A percentile compares a stretch with the other conserved stretches of the same genome.
These are phyloP conservation scores for Albula glossodonta DNA, from an alignment of 2,113 vertebrate genomes.

Conservation along the genomic window DNA sequence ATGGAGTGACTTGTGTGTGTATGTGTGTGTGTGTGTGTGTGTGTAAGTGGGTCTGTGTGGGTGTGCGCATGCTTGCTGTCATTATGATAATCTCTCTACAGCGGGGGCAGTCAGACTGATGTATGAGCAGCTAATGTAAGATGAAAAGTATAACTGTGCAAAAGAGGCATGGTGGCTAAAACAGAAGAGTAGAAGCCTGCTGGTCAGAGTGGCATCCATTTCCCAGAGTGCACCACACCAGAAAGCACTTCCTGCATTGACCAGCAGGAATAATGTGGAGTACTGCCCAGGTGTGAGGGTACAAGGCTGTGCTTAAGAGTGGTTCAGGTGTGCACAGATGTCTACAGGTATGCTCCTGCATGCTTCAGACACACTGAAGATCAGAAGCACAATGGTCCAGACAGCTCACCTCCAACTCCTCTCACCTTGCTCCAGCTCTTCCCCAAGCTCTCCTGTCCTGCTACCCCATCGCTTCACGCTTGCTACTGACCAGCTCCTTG, in stretches of 20 bases:
- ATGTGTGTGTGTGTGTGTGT: neutral
- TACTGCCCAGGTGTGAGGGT: neutral
- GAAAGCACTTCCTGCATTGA: neutral
- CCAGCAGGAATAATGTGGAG: neutral
- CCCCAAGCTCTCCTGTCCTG: neutral
- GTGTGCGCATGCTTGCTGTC: neutral
- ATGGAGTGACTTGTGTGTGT: neutral
- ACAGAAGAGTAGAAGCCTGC: neutral
- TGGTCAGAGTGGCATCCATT: neutral
- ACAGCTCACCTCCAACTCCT: neutral
- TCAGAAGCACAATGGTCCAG: too few species aligned
- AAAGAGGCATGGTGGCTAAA: neutral
- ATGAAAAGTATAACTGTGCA: slow-evolving; percentile 24
- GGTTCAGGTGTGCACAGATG: too few species aligned
- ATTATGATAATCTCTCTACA: neutral
- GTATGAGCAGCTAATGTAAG: slow-evolving; percentile 19
- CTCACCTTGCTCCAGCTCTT: neutral
- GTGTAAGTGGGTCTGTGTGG: neutral
- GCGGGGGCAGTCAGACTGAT: neutral
- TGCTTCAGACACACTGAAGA: neutral
- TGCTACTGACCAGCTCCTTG: neutral
- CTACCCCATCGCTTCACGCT: neutral
- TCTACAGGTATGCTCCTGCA: neutral
- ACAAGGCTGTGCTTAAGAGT: too few species aligned
- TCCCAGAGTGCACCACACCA: neutral